Evolutionary conservation across 1,140 invertebrate genomes (phyloP), one percentile per base, ranked within the genome.

Genomic region (Euura saliciscinereae): DNA sequence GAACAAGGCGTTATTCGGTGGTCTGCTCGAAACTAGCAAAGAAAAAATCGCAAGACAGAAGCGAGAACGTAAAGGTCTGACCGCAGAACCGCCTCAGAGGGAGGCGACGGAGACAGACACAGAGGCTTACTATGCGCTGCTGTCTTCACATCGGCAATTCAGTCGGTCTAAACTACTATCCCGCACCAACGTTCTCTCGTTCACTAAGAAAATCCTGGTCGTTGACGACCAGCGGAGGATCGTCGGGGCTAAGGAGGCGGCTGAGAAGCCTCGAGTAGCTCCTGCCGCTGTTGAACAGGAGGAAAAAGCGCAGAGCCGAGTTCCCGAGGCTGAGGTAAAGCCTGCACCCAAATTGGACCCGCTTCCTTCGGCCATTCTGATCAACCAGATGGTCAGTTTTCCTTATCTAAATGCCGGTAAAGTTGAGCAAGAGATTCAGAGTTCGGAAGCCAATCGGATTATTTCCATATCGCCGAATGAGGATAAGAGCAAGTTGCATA

Each of bases 1-100:
- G 43, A 76, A 81, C 66, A 80, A 83, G 71, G 42, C 73, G 6
- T 10, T 80, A 7, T 85, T 78, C 69, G 84, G 83, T 0, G 68
- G 75, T 10, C 13, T 84, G 3, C 3, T 83, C 0, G 80, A 84
- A 71, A 79, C 78, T 1, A 78, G 77, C 65, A 74, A 74, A 65
- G 69, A 81, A 65, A 82, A 80, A 75, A 28, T 11, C 2, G 75
- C 75, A 68, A 73, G 77, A 65, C 4, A 74, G 1, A 79, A 78
- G 69, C 66, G 68, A 4, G 77, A 78, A 71, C n/a, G 72, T 2
- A 69, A 76, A 43, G 66, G 3, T 28, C 28, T 67, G 28, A 67
- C 4, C 44, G 42, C 7, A 43, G 68, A 8, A 13, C 8, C 66
- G 8, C 28, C 11, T 13, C 11, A 8, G 43, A 10, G 8, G 43